These are phyloP conservation scores for Hydraecia micacea DNA, from an alignment of 2,888 invertebrate genomes.

Conservation along the genomic window DNA sequence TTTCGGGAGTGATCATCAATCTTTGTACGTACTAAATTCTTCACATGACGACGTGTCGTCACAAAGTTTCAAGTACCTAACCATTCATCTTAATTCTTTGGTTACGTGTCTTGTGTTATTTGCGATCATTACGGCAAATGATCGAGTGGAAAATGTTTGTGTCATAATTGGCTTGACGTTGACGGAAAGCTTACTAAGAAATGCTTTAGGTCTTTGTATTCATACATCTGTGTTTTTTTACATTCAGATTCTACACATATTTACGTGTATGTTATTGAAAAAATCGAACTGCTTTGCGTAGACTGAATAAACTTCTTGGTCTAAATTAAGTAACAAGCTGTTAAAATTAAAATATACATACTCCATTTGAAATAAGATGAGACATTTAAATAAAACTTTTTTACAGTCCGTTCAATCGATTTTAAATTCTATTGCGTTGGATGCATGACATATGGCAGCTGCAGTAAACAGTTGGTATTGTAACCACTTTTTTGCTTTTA, in stretches of 20 bases:
- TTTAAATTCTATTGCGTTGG: no score
- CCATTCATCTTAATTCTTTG: conserved; percentile 34
- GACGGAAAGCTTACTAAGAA: not conserved
- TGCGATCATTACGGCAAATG: not conserved
- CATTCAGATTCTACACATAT: not conserved
- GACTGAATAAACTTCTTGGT: no score
- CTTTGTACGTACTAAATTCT: conserved; percentile 19
- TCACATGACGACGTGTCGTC: not conserved
- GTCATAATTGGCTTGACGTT: conserved; percentile 1
- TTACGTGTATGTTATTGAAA: conserved; percentile 12
- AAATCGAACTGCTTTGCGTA: not conserved
- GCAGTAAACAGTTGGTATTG: no score
- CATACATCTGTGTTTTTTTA: no score
- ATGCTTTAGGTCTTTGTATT: not conserved
- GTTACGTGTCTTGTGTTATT: not conserved
- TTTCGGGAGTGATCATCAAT: conserved; percentile 24
- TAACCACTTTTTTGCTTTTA: no score
- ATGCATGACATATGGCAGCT: no score
- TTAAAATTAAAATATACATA: no score
- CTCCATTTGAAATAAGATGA: no score
- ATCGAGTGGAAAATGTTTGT: not conserved
- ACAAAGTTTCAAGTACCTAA: not conserved
- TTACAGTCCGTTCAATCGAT: no score
- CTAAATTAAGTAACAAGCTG: no score
- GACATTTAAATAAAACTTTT: no score